Conservation (phyloP, 1,140 invertebrate genomes). For the Drosophila quadrilineata region DNA sequence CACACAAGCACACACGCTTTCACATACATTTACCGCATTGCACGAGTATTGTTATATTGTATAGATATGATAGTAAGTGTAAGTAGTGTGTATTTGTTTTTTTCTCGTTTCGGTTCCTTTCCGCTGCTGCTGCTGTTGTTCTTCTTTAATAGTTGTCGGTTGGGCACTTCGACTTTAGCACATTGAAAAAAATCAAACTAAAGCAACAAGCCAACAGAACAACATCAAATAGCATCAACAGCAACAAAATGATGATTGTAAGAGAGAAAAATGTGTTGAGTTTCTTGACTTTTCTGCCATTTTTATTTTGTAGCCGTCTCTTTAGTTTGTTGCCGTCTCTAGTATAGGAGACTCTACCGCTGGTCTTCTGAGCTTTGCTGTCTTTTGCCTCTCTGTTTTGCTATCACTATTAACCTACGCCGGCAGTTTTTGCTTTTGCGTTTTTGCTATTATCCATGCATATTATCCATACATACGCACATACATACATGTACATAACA, state of each 20-base stretch:
- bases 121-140: conserved; percentile 33
- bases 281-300: conserved; percentile 74
- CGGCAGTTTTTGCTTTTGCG: conserved; percentile 7
- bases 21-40: conserved; percentile 7
- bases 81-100: conserved; percentile 77
- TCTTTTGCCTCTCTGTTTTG: conserved; percentile 22
- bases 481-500: conserved; percentile 48
- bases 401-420: conserved; percentile 17
- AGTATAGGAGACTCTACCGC: background rate
- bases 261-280: conserved; percentile 53
- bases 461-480: conserved; percentile 32
- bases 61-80: conserved; percentile 72
- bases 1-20: conserved; percentile 7
- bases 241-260: conserved; percentile 29
- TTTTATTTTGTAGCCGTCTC: conserved; percentile 40
- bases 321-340: background rate
- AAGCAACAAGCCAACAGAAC: conserved; percentile 34
- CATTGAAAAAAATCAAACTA: conserved; percentile 26
- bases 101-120: conserved; percentile 50
- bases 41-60: conserved; percentile 48
- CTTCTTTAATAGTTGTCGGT: conserved; percentile 64
- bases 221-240: conserved; percentile 13
- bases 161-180: conserved; percentile 48
- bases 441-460: conserved; percentile 30
- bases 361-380: conserved; percentile 23